A percentile compares a stretch with the other conserved stretches of the same genome.
phyloP scores from a whole-genome alignment of 2,888 invertebrate genomes.

The Pandemis corylana region DNA sequence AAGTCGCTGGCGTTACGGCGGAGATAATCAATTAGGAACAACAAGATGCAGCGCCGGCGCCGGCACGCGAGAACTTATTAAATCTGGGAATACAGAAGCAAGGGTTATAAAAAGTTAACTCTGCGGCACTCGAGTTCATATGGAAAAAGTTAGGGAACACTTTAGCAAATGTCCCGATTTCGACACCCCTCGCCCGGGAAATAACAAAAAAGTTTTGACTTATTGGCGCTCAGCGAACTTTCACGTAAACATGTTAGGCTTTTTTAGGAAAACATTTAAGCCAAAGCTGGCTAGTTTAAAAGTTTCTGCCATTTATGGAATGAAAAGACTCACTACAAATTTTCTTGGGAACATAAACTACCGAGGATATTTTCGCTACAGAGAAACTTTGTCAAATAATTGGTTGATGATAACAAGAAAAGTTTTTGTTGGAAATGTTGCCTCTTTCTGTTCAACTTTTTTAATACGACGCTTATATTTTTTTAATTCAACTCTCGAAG shows the following conservation, averaged over 20 bases:
- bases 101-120: conserved; percentile 69
- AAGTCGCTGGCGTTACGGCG: neutral
- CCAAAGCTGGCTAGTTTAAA: conserved; percentile 56
- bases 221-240: conserved; percentile 57
- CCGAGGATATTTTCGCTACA: conserved; percentile 6
- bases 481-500: neutral
- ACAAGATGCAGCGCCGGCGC: conserved; percentile 5
- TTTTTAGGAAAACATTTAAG: conserved; percentile 69
- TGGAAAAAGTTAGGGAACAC: conserved; percentile 73
- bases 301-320: conserved; percentile 63
- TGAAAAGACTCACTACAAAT: conserved; percentile 51
- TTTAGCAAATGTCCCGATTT: conserved; percentile 75
- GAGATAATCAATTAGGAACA: conserved; percentile 17
- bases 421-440: neutral
- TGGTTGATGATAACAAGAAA: conserved; percentile 26
- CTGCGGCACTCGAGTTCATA: conserved; percentile 68
- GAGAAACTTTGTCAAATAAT: conserved; percentile 14
- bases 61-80: conserved; percentile 54
- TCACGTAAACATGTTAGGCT: conserved; percentile 74
- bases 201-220: conserved; percentile 76
- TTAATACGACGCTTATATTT: neutral
- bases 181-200: conserved; percentile 63
- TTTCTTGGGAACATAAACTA: conserved; percentile 12
- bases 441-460: neutral
- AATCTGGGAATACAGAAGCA: conserved; percentile 61